These are phyloP conservation scores for Irena cyanogastra DNA, from an alignment of 2,113 vertebrate species.

Conservation along the genomic window DNA sequence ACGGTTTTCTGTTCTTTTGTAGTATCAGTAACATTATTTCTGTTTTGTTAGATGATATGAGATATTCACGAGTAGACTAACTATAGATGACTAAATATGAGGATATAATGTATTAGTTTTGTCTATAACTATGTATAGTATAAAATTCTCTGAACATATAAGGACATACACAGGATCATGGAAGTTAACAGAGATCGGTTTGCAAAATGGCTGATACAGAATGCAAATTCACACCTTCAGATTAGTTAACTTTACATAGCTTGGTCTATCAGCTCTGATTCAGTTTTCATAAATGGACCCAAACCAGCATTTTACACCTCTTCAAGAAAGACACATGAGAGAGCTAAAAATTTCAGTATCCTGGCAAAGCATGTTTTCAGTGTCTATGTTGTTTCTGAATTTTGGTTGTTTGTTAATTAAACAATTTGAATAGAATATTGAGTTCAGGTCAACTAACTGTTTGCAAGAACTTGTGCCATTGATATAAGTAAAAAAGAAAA, in stretches of 20 bases:
- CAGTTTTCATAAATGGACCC: constrained; percentile 21
- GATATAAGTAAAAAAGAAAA: constrained; percentile 43
- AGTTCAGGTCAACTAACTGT: constrained; percentile 23
- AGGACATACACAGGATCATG: not conserved
- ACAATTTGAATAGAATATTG: not conserved
- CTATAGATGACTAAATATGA: not conserved
- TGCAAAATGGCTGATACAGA: not conserved
- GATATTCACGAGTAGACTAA: not conserved
- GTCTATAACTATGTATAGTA: not conserved
- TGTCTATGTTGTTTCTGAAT: not conserved
- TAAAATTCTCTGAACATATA: not conserved
- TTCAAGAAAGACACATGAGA: not conserved
- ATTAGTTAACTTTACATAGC: not conserved
- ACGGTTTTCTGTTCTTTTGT: not conserved
- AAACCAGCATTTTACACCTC: constrained; percentile 1
- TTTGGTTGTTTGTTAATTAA: not conserved
- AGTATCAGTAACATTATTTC: not conserved
- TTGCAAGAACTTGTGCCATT: constrained; percentile 31
- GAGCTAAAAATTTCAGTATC: not conserved
- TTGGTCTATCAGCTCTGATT: constrained; percentile 42
- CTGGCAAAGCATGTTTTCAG: not conserved
- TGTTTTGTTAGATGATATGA: not conserved
- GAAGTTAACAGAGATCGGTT: not conserved
- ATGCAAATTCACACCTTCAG: constrained; percentile 6
- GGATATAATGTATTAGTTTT: not conserved